phyloP scores from a whole-genome alignment of 1,140 invertebrate species.

The Armadillidium nasatum region DNA sequence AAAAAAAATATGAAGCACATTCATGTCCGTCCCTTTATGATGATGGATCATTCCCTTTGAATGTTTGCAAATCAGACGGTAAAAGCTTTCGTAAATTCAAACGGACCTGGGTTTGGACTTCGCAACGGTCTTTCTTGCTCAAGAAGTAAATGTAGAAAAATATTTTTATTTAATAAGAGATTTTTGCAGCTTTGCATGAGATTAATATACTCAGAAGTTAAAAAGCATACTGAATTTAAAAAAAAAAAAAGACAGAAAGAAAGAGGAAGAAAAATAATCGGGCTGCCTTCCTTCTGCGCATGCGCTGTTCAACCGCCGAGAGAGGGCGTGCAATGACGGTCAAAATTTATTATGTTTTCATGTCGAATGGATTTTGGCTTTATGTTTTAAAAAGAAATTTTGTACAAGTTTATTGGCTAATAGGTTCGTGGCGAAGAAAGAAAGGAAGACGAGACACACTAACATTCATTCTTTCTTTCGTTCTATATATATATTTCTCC shows the following conservation, averaged over 20 bases:
- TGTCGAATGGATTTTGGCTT: neutral
- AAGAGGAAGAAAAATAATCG: too few species aligned
- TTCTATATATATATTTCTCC: too few species aligned
- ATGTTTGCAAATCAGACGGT: neutral
- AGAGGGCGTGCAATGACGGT: neutral
- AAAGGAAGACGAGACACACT: neutral
- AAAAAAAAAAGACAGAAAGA: neutral
- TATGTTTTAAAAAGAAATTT: neutral
- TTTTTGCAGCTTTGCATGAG: too few species aligned
- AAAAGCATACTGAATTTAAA: too few species aligned
- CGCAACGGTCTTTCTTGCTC: neutral
- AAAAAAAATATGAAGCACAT: neutral
- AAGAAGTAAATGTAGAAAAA: too few species aligned
- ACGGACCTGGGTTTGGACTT: neutral
- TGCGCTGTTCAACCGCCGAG: neutral
- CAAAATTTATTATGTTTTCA: conserved; percentile 8
- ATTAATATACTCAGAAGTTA: too few species aligned
- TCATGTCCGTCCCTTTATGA: conserved; percentile 1
- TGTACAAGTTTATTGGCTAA: neutral
- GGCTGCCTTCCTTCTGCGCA: neutral
- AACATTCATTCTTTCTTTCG: too few species aligned
- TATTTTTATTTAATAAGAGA: too few species aligned
- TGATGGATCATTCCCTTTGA: conserved; percentile 5
- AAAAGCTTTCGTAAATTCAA: neutral
- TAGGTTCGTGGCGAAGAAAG: neutral